Conservation (phyloP, 1,140 invertebrate species). For the Bombyx mori region DNA sequence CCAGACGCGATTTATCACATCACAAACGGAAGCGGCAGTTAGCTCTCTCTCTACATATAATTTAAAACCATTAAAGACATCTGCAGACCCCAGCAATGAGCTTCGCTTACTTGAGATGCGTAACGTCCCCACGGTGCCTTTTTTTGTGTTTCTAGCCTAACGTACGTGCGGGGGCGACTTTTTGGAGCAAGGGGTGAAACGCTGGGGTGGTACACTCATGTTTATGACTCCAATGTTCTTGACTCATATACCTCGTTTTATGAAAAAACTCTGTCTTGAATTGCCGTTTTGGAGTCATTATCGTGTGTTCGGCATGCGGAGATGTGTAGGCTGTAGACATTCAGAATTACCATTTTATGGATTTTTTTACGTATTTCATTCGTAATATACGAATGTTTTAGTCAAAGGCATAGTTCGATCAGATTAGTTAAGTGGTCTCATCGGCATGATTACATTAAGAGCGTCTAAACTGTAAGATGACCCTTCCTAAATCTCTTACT, state of each 20-base stretch:
- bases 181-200: slow-evolving; percentile 64
- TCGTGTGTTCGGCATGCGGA: slow-evolving; percentile 28
- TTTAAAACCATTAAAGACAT: slow-evolving; percentile 71
- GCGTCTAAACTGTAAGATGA: no score
- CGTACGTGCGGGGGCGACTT: slow-evolving; percentile 64
- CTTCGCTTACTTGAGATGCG: slow-evolving; percentile 64
- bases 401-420: no score
- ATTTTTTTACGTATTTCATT: slow-evolving; percentile 13
- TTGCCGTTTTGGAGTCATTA: slow-evolving; percentile 51
- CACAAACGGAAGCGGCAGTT: slow-evolving; percentile 39
- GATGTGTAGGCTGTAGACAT: slow-evolving; percentile 1
- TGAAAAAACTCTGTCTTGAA: slow-evolving; percentile 54
- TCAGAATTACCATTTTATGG: slow-evolving; percentile 13
- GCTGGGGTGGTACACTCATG: slow-evolving; percentile 56
- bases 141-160: slow-evolving; percentile 47
- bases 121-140: slow-evolving; percentile 59
- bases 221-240: slow-evolving; percentile 64
- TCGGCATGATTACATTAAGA: no score
- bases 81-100: slow-evolving; percentile 64
- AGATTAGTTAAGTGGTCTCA: no score
- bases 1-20: slow-evolving; percentile 50
- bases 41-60: slow-evolving; percentile 67
- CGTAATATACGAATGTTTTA: slow-evolving; percentile 5
- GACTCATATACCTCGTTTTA: slow-evolving; percentile 67
- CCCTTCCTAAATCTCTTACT: no score